Conservation (phyloP, 2,888 invertebrate genomes). For the Sericinus montela region DNA sequence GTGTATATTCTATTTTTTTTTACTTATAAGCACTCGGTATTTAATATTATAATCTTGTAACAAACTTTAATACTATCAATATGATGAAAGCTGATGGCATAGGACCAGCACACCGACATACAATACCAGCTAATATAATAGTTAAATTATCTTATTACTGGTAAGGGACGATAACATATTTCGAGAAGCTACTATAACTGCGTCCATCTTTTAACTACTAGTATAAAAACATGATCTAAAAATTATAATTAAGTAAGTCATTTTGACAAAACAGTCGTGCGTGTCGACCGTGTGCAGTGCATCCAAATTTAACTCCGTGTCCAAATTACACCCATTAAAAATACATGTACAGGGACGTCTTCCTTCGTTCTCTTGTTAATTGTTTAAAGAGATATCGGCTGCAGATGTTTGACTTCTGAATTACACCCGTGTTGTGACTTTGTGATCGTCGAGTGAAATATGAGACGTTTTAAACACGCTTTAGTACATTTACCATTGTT, state of each 20-base stretch:
- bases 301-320: conserved; percentile 28
- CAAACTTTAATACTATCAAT: too few relatives aligned
- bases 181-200: too few relatives aligned
- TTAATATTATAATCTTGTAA: too few relatives aligned
- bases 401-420: conserved; percentile 69
- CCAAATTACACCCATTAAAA: conserved; percentile 66
- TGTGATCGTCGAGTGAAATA: conserved; percentile 62
- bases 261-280: background rate
- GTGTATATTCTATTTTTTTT: too few relatives aligned
- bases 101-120: too few relatives aligned
- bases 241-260: background rate
- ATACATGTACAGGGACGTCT: conserved; percentile 61
- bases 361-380: conserved; percentile 65
- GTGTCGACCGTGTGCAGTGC: conserved; percentile 1
- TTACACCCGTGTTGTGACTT: conserved; percentile 57
- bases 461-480: conserved; percentile 55
- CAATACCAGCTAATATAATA: too few relatives aligned
- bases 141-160: too few relatives aligned
- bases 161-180: too few relatives aligned
- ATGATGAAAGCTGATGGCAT: too few relatives aligned
- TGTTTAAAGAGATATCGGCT: conserved; percentile 71
- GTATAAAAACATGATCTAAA: too few relatives aligned
- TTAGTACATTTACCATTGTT: conserved; percentile 49
- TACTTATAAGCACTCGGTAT: too few relatives aligned
- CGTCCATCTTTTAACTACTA: too few relatives aligned